These are phyloP conservation scores for Melanotaenia pygmaea DNA, from an alignment of 2,797 vertebrate species.

Conservation along the genomic window DNA sequence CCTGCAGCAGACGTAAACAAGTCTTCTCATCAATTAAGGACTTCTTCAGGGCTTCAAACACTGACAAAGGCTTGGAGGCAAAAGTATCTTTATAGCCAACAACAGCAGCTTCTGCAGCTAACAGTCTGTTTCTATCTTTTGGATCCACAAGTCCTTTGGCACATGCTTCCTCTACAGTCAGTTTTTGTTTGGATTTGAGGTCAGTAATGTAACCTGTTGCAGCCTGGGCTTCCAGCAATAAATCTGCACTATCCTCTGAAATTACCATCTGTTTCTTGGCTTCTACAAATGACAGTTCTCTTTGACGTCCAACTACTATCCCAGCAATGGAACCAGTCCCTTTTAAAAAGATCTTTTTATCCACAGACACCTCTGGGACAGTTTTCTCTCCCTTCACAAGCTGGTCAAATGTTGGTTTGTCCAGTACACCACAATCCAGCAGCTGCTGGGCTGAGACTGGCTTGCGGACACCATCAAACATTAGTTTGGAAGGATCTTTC, in stretches of 20 bases:
- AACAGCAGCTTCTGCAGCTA: constrained; percentile 88
- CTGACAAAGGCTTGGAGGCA: constrained; percentile 83
- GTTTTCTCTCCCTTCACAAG: constrained; percentile 86
- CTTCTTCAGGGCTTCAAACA: constrained; percentile 90
- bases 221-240: constrained; percentile 92
- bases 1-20: constrained; percentile 87
- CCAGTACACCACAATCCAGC: constrained; percentile 82
- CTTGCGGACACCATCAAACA: constrained; percentile 69
- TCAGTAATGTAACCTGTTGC: constrained; percentile 92
- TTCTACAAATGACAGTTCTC: constrained; percentile 88
- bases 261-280: constrained; percentile 87
- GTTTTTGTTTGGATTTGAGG: constrained; percentile 75
- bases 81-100: constrained; percentile 88
- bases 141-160: constrained; percentile 88
- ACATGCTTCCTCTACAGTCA: constrained; percentile 88
- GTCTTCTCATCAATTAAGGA: constrained; percentile 86
- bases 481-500: constrained; percentile 23
- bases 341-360: constrained; percentile 86
- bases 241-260: constrained; percentile 80
- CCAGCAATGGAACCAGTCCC: constrained; percentile 90
- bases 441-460: constrained; percentile 84
- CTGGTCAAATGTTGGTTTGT: constrained; percentile 67
- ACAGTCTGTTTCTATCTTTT: constrained; percentile 84
- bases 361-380: constrained; percentile 82
- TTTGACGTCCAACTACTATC: constrained; percentile 77